Evolutionary conservation across 2,797 vertebrate species (phyloP).

Genomic region (Botia almorhae): DNA sequence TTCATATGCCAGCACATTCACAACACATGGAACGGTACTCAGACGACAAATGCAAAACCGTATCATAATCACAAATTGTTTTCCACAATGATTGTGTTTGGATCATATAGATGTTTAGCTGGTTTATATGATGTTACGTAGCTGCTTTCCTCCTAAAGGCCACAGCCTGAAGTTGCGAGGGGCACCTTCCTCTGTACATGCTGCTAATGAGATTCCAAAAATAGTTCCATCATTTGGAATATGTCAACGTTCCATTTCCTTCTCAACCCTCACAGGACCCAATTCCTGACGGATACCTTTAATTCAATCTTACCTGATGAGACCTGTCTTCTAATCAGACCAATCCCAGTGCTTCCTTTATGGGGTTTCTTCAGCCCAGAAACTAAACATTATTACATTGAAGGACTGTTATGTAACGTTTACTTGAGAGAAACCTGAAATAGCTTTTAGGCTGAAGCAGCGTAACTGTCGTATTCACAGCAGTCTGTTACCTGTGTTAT

Average conservation of each 20-base stretch:
- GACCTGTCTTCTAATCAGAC: slow-evolving; percentile 44
- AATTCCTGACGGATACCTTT: slow-evolving; percentile 56
- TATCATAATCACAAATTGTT: too few relatives aligned
- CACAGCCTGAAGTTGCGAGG: slow-evolving; percentile 25
- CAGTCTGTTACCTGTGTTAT: background rate
- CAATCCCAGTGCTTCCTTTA: slow-evolving; percentile 44
- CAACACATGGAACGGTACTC: too few relatives aligned
- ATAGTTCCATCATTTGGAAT: slow-evolving; percentile 61
- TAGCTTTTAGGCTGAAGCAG: slow-evolving; percentile 10
- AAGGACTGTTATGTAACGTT: slow-evolving; percentile 45
- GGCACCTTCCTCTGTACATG: slow-evolving; percentile 37
- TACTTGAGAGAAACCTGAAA: slow-evolving; percentile 36
- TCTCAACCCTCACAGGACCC: slow-evolving; percentile 54
- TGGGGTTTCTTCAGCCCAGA: slow-evolving; percentile 50
- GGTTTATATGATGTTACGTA: background rate
- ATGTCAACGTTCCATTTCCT: slow-evolving; percentile 61
- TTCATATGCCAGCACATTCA: too few relatives aligned
- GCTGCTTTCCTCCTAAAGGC: background rate
- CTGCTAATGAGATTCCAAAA: slow-evolving; percentile 62
- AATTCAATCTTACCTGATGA: slow-evolving; percentile 58
- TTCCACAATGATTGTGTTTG: too few relatives aligned
- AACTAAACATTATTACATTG: slow-evolving; percentile 33
- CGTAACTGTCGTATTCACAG: slow-evolving; percentile 13
- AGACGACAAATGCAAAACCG: too few relatives aligned
- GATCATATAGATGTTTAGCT: too few relatives aligned